Percentiles rank a stretch among this genome's conserved stretches.
These are phyloP conservation scores for Gobio gobio DNA, from an alignment of 2,113 vertebrate species.

Conservation along the genomic window DNA sequence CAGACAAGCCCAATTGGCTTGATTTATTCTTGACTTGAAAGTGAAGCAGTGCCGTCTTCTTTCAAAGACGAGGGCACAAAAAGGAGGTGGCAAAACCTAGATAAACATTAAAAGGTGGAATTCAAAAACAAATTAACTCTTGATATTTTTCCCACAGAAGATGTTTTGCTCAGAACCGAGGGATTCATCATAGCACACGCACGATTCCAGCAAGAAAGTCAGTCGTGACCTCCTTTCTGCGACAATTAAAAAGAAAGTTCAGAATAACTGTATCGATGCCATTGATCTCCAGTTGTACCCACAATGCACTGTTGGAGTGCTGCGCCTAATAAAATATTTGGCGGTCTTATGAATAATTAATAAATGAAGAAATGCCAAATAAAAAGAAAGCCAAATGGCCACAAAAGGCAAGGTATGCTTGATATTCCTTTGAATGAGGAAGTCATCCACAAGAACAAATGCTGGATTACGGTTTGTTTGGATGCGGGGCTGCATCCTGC, in stretches of 20 bases:
- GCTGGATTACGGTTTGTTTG: slow-evolving; percentile 74
- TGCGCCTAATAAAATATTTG: slow-evolving; percentile 77
- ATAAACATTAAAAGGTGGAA: slow-evolving; percentile 61
- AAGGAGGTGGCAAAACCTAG: slow-evolving; percentile 53
- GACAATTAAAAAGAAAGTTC: slow-evolving; percentile 17
- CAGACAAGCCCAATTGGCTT: slow-evolving; percentile 54
- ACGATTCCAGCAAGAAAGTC: background rate
- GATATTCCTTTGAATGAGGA: slow-evolving; percentile 79
- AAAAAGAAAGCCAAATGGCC: slow-evolving; percentile 77
- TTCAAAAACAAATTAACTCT: slow-evolving; percentile 52
- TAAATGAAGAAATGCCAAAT: slow-evolving; percentile 65
- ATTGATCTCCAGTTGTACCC: slow-evolving; percentile 2
- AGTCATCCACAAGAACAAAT: slow-evolving; percentile 78
- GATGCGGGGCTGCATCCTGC: slow-evolving; percentile 70
- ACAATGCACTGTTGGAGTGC: slow-evolving; percentile 31
- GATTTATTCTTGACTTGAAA: slow-evolving; percentile 64
- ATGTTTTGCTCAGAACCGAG: slow-evolving; percentile 1
- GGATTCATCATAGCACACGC: background rate
- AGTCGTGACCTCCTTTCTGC: background rate
- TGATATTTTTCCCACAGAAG: slow-evolving; percentile 46
- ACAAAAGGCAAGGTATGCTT: slow-evolving; percentile 68
- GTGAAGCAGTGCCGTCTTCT: slow-evolving; percentile 36
- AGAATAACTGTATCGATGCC: background rate
- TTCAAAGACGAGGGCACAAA: slow-evolving; percentile 48
- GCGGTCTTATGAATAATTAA: slow-evolving; percentile 82